These are phyloP conservation scores for Orchestes rusci DNA, from an alignment of 2,888 invertebrate genomes.

Conservation along the genomic window DNA sequence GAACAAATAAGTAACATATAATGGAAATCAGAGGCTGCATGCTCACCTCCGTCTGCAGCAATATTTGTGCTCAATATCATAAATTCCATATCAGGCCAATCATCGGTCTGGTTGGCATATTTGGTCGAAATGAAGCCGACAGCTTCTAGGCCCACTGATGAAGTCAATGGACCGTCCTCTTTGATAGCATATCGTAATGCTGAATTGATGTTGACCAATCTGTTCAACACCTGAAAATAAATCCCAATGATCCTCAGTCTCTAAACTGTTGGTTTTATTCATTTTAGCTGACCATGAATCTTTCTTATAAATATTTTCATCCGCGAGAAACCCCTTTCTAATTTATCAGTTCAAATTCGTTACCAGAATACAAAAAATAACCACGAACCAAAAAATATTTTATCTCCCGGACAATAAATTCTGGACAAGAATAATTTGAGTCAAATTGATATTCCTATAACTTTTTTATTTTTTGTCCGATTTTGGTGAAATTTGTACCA, in stretches of 20 bases:
- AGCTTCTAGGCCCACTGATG: conserved; percentile 76
- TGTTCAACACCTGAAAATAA: conserved; percentile 28
- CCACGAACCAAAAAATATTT: conserved; percentile 4
- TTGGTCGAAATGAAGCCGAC: conserved; percentile 84
- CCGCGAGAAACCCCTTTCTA: too few species aligned
- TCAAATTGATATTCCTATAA: too few species aligned
- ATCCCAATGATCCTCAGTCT: too few species aligned
- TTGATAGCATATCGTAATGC: conserved; percentile 76
- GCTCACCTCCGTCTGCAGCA: conserved; percentile 69
- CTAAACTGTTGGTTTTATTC: too few species aligned
- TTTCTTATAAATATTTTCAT: too few species aligned
- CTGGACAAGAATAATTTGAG: too few species aligned
- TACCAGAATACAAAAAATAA: too few species aligned
- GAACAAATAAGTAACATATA: not conserved
- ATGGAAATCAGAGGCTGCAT: not conserved
- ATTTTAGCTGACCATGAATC: too few species aligned
- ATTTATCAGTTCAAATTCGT: too few species aligned
- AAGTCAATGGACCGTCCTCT: conserved; percentile 82
- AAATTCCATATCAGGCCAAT: conserved; percentile 89
- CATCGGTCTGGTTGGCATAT: conserved; percentile 77
- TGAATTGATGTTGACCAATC: conserved; percentile 76
- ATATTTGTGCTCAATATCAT: conserved; percentile 81
- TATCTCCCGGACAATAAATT: too few species aligned
- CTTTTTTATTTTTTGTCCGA: too few species aligned
- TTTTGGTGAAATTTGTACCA: too few species aligned